phyloP scores from a whole-genome alignment of 2,797 vertebrate genomes.

The Bucorvus abyssinicus region DNA sequence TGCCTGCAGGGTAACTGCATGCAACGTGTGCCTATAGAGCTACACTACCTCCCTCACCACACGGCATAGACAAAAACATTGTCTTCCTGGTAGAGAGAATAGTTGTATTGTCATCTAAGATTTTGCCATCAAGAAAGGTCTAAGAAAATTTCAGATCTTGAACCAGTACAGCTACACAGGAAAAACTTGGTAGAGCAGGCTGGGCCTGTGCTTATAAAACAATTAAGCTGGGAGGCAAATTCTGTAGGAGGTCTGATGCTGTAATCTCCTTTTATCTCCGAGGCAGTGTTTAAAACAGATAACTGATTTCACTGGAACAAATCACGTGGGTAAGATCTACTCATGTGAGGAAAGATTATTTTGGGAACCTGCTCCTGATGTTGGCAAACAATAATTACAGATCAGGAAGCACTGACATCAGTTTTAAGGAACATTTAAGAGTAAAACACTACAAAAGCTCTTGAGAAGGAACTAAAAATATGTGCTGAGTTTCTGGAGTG shows the following conservation, averaged over 20 bases:
- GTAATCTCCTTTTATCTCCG: background rate
- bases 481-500: background rate
- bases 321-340: background rate
- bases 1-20: background rate
- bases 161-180: background rate
- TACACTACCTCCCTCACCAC: background rate
- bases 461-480: background rate
- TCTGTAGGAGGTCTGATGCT: background rate
- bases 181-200: background rate
- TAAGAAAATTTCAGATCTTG: background rate
- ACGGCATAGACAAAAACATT: background rate
- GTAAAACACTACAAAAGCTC: background rate
- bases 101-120: background rate
- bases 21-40: background rate
- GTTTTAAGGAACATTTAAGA: background rate
- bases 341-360: background rate
- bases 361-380: conserved; percentile 9
- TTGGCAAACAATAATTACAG: conserved; percentile 28
- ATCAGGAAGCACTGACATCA: background rate
- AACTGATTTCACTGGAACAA: conserved; percentile 1
- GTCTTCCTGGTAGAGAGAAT: background rate
- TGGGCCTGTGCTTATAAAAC: background rate
- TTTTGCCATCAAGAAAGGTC: background rate
- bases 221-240: background rate
- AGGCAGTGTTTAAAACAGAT: background rate